phyloP scores from a whole-genome alignment of 2,113 vertebrate species.

The Mohoua ochrocephala region DNA sequence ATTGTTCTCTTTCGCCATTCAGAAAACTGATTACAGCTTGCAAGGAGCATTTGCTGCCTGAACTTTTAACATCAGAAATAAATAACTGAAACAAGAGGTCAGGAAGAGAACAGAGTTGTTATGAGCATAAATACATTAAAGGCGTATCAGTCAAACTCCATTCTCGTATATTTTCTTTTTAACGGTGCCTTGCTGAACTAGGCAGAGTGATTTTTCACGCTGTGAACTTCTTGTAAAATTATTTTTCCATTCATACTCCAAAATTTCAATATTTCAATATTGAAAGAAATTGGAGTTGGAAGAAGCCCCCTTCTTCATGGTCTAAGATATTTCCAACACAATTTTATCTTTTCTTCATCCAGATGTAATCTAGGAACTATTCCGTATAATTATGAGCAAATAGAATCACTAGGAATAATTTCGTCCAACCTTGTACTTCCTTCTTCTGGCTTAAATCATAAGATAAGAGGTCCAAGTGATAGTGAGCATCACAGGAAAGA shows the following conservation, averaged over 20 bases:
- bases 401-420: not conserved
- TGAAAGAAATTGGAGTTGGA: not conserved
- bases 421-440: not conserved
- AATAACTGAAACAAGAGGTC: slow-evolving; percentile 36
- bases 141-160: not conserved
- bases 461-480: not conserved
- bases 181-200: slow-evolving; percentile 5
- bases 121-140: slow-evolving; percentile 39
- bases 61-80: slow-evolving; percentile 54
- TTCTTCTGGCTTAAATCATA: not conserved
- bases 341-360: not conserved
- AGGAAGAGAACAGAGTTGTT: slow-evolving; percentile 13
- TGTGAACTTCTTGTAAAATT: not conserved
- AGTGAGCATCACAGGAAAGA: not conserved
- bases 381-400: not conserved
- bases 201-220: not conserved
- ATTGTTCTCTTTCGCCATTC: slow-evolving; percentile 48
- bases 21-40: not conserved
- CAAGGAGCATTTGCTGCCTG: slow-evolving; percentile 2
- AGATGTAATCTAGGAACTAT: not conserved
- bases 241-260: not conserved
- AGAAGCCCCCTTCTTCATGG: not conserved
- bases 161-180: slow-evolving; percentile 14
- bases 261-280: not conserved
- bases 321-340: not conserved